Conservation (phyloP, 2,113 vertebrate genomes). For the Cololabis saira region DNA sequence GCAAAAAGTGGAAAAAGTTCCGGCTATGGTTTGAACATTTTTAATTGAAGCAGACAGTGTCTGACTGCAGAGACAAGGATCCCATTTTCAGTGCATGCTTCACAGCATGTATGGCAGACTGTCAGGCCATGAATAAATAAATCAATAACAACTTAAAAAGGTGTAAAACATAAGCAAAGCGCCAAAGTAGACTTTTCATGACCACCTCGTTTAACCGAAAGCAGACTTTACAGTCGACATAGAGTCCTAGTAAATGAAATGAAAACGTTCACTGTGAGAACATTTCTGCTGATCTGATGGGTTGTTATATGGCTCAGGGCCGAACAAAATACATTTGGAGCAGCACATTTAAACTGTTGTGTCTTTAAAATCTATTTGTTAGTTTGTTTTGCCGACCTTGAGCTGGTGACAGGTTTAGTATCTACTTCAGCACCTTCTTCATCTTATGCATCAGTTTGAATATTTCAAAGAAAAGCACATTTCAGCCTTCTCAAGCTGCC, state of each 20-base stretch:
- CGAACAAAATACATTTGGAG: conserved; percentile 4
- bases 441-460: no score
- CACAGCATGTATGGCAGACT: conserved; percentile 38
- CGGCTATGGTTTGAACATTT: conserved; percentile 67
- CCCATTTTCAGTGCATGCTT: conserved; percentile 64
- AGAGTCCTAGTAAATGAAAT: conserved; percentile 10
- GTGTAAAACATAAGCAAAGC: conserved; percentile 33
- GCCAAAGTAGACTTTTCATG: conserved; percentile 27
- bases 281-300: not conserved
- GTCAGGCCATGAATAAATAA: conserved; percentile 55
- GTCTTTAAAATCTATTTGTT: not conserved
- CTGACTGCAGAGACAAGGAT: conserved; percentile 63
- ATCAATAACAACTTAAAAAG: conserved; percentile 60
- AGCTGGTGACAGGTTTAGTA: conserved; percentile 4
- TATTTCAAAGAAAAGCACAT: no score
- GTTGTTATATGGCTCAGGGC: conserved; percentile 17
- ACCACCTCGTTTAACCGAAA: conserved; percentile 29
- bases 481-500: not conserved
- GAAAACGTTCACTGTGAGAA: conserved; percentile 3
- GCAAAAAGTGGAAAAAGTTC: conserved; percentile 68
- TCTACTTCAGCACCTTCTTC: not conserved
- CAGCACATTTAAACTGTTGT: not conserved
- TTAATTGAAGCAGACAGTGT: conserved; percentile 75
- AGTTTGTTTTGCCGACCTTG: conserved; percentile 15
- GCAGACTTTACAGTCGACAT: conserved; percentile 31